phyloP scores from a whole-genome alignment of 2,113 vertebrate genomes.

The Gasterosteus nipponicus region DNA sequence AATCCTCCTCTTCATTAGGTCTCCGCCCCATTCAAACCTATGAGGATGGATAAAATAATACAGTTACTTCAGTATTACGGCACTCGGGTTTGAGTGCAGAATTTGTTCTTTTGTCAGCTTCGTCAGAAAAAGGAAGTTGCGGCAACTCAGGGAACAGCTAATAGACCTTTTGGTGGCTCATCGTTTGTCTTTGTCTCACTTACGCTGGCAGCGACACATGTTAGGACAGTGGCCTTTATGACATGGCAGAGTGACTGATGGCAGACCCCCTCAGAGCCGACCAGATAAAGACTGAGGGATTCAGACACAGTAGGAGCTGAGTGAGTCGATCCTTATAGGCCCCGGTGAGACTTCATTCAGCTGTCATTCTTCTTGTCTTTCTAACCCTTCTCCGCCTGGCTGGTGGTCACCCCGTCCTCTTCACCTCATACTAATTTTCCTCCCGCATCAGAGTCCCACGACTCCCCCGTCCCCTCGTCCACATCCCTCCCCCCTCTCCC shows the following conservation, averaged over 20 bases:
- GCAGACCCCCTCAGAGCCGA: conserved; percentile 9
- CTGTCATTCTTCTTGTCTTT: conserved; percentile 31
- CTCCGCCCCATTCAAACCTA: background rate
- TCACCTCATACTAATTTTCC: background rate
- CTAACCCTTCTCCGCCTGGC: background rate
- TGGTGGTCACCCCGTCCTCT: conserved; percentile 2
- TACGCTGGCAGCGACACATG: conserved; percentile 33
- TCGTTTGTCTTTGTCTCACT: conserved; percentile 24
- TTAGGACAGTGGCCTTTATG: conserved; percentile 31
- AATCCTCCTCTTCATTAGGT: background rate
- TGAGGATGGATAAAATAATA: background rate
- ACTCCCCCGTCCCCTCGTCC: background rate
- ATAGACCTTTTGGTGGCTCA: background rate
- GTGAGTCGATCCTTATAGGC: conserved; percentile 41
- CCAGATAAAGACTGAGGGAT: conserved; percentile 38
- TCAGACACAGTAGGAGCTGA: conserved; percentile 1
- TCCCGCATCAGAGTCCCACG: background rate
- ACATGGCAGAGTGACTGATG: conserved; percentile 49
- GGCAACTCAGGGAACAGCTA: conserved; percentile 4
- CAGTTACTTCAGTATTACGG: background rate
- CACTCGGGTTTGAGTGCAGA: background rate
- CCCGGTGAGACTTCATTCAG: conserved; percentile 38
- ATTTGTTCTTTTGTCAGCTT: conserved; percentile 12
- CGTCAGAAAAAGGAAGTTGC: conserved; percentile 29
- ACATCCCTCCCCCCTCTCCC: background rate